phyloP scores from a whole-genome alignment of 2,888 invertebrate genomes.

The Unio pictorum region DNA sequence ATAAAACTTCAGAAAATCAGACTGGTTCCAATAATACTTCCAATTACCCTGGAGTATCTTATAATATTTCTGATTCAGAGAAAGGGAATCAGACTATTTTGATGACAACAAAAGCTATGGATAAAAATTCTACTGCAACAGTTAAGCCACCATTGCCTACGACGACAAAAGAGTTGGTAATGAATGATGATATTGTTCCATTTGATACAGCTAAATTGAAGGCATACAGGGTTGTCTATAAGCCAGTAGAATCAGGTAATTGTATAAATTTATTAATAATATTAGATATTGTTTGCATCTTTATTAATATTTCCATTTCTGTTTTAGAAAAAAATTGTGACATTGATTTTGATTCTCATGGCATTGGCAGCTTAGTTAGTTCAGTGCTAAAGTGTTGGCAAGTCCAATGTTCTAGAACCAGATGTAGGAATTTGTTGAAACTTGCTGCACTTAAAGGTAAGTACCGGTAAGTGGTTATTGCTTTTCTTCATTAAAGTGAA shows the following conservation, averaged over 20 bases:
- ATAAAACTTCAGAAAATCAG: constrained; percentile 1
- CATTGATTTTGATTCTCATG: no score
- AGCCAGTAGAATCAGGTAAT: constrained; percentile 10
- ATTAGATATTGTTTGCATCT: no score
- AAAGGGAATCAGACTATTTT: constrained; percentile 2
- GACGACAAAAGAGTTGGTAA: constrained; percentile 11
- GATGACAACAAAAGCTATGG: constrained; percentile 1
- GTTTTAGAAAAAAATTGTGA: no score
- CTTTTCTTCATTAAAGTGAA: no score
- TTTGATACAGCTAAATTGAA: constrained; percentile 28
- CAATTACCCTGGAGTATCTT: not conserved
- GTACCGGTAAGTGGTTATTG: no score
- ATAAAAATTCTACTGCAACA: not conserved
- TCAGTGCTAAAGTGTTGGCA: no score
- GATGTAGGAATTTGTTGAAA: no score
- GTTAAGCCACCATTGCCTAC: constrained; percentile 2
- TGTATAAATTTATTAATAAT: not conserved
- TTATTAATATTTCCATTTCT: no score
- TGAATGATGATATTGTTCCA: constrained; percentile 24
- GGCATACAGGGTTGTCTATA: constrained; percentile 21
- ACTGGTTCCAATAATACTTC: not conserved
- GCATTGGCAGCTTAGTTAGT: no score
- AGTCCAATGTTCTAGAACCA: no score
- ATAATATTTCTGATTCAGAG: not conserved
- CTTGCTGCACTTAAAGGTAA: no score